Conservation (phyloP, 2,113 vertebrate genomes). For the Mohoua ochrocephala region DNA sequence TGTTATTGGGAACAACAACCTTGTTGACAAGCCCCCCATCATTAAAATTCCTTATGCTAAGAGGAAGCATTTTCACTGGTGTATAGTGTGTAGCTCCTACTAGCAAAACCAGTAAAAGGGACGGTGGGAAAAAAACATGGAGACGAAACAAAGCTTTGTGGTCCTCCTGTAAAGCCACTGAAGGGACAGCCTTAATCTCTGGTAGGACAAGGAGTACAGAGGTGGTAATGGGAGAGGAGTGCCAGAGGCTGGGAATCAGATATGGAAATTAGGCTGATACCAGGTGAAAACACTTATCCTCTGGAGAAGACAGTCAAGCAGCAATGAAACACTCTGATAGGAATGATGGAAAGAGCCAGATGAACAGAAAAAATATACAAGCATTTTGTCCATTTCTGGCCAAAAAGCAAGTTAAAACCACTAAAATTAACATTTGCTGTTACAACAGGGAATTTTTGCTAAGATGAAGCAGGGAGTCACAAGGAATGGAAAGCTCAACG, state of each 20-base stretch:
- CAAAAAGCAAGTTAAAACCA: not conserved
- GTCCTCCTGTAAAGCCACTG: not conserved
- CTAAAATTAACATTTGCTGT: slow-evolving; percentile 52
- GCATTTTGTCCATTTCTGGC: not conserved
- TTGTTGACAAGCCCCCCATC: accelerated
- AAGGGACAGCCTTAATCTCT: not conserved
- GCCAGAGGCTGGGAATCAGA: not conserved
- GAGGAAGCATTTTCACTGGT: not conserved
- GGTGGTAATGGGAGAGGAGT: not conserved
- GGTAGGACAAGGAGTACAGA: not conserved
- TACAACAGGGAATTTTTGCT: slow-evolving; percentile 39
- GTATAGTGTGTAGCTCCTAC: not conserved
- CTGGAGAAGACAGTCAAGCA: not conserved
- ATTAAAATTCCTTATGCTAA: not conserved
- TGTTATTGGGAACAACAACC: not conserved
- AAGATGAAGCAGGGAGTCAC: slow-evolving; percentile 48
- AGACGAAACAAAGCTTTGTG: not conserved
- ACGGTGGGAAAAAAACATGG: accelerated
- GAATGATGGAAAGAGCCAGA: not conserved
- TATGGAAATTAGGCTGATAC: not conserved
- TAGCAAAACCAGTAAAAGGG: not conserved
- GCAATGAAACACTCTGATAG: not conserved
- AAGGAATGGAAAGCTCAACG: slow-evolving; percentile 34
- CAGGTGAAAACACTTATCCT: not conserved
- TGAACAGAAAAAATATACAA: not conserved